Evolutionary conservation across 1,140 invertebrate genomes (phyloP).

Genomic region (Macrocentrus cingulum): DNA sequence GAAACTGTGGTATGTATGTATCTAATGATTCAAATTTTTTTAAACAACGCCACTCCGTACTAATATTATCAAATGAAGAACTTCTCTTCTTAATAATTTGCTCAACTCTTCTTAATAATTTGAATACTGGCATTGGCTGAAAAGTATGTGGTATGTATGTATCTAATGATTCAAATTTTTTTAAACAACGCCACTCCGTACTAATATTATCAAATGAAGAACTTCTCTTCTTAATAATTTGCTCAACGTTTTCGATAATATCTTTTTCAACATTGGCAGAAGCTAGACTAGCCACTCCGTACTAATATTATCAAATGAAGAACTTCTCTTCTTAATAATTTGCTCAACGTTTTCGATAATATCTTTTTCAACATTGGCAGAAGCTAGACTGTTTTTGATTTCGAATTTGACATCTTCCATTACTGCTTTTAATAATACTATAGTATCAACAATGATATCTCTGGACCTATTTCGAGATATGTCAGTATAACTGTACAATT

Average conservation of each 20-base stretch:
- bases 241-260: constrained; percentile 3
- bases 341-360: too few species aligned
- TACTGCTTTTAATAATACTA: constrained; percentile 10
- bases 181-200: constrained; percentile 10
- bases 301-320: too few species aligned
- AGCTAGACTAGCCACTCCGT: too few species aligned
- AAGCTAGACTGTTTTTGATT: neutral
- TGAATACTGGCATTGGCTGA: too few species aligned
- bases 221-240: neutral
- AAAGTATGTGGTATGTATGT: constrained; percentile 16
- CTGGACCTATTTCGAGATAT: constrained; percentile 7
- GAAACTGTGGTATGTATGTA: neutral
- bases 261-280: constrained; percentile 6
- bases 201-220: neutral
- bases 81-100: too few species aligned
- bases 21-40: too few species aligned
- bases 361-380: too few species aligned
- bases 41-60: too few species aligned
- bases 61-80: too few species aligned
- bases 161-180: neutral
- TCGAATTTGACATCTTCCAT: neutral
- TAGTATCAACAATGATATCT: constrained; percentile 17
- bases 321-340: too few species aligned
- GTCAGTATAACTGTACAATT: constrained; percentile 13
- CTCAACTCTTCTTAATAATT: too few species aligned